Percentiles rank a stretch among this genome's conserved stretches.
Conservation (phyloP, 2,888 invertebrate species). For the Andrena hattorfiana region DNA sequence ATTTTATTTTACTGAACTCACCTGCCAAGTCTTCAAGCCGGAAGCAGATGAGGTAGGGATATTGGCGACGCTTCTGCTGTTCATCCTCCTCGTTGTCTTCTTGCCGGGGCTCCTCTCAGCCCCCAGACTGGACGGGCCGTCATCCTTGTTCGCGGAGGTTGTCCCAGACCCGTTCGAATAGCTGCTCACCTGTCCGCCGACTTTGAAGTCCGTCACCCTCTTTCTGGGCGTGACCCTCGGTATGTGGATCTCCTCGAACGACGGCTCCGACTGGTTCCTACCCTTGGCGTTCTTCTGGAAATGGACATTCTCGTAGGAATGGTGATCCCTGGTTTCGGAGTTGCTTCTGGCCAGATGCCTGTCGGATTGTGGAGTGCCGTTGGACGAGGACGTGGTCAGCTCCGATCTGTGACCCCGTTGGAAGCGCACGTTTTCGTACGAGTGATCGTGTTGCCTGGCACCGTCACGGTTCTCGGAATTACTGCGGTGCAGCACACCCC, state of each 20-base stretch:
- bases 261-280: constrained; percentile 69
- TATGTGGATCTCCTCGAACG: constrained; percentile 80
- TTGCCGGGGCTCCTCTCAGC: constrained; percentile 74
- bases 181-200: constrained; percentile 79
- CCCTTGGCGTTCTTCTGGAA: constrained; percentile 68
- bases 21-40: constrained; percentile 77
- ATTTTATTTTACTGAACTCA: constrained; percentile 55
- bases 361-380: constrained; percentile 56
- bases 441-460: constrained; percentile 64
- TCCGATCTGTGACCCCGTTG: constrained; percentile 70
- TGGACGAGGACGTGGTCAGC: constrained; percentile 28
- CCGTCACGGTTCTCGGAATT: constrained; percentile 78
- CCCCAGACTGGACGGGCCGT: constrained; percentile 77
- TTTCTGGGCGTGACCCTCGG: constrained; percentile 79
- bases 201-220: constrained; percentile 78
- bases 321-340: constrained; percentile 76
- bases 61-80: constrained; percentile 80
- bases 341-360: constrained; percentile 73
- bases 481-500: constrained; percentile 74
- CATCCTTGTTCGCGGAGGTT: constrained; percentile 62
- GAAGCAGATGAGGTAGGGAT: constrained; percentile 77
- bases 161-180: constrained; percentile 58
- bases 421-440: constrained; percentile 78
- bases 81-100: constrained; percentile 72
- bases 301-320: constrained; percentile 76